Percentiles rank a stretch among this genome's conserved stretches.
Evolutionary conservation across 2,797 vertebrate species (phyloP).

Genomic region (Paramormyrops hopkinsi): DNA sequence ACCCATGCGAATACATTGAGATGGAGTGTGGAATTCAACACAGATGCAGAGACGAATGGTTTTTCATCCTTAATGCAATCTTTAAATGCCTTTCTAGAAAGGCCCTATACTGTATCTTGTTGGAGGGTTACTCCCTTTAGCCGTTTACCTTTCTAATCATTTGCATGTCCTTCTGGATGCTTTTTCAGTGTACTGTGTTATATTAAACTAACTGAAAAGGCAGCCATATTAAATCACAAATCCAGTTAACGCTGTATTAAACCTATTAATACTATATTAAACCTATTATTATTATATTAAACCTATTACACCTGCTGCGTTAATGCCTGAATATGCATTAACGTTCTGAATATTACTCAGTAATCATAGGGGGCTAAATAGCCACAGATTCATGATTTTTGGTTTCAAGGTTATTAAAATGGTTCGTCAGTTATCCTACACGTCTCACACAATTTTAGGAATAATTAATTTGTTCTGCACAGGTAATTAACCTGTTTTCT

Average conservation of each 20-base stretch:
- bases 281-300: neutral
- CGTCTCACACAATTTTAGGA: conserved; percentile 8
- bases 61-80: conserved; percentile 66
- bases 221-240: neutral
- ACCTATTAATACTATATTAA: neutral
- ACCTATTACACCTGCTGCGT: neutral
- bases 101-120: conserved; percentile 10
- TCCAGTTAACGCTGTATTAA: neutral
- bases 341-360: neutral
- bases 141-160: neutral
- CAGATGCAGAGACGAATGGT: conserved; percentile 71
- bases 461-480: conserved; percentile 21
- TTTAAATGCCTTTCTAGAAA: conserved; percentile 51
- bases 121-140: neutral
- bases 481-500: conserved; percentile 16
- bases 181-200: neutral
- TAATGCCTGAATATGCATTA: neutral
- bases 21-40: conserved; percentile 74
- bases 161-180: neutral
- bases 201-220: neutral
- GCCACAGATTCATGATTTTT: conserved; percentile 1
- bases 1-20: conserved; percentile 74
- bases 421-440: neutral
- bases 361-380: neutral
- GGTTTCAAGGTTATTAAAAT: conserved; percentile 14